These are phyloP conservation scores for Dromas ardeola DNA, from an alignment of 2,113 vertebrate species.

Conservation along the genomic window DNA sequence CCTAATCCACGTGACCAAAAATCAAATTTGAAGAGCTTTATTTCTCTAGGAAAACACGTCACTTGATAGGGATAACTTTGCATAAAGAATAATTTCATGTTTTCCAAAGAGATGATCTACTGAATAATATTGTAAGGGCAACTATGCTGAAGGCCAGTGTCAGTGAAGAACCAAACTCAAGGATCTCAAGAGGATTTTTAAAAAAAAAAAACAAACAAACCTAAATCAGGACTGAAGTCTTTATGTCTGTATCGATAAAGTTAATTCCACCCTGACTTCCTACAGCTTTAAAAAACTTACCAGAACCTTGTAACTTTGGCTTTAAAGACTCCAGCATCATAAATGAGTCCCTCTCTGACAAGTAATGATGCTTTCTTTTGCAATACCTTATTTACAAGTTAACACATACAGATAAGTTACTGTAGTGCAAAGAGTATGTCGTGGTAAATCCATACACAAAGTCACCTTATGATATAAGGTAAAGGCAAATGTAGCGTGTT, in stretches of 20 bases:
- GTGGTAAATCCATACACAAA: neutral
- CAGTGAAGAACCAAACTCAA: neutral
- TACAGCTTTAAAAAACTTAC: neutral
- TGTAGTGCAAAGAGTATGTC: neutral
- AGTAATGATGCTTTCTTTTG: neutral
- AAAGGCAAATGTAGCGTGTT: neutral
- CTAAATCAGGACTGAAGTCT: neutral
- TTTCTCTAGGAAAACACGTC: neutral
- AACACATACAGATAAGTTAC: neutral
- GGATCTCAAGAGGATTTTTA: neutral
- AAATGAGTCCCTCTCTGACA: neutral
- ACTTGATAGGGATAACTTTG: neutral
- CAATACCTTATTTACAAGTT: neutral
- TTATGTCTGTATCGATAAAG: neutral
- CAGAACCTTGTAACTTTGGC: neutral
- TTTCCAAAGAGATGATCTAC: neutral
- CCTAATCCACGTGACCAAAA: neutral
- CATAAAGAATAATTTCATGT: neutral
- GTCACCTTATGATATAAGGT: neutral
- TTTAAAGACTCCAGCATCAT: neutral
- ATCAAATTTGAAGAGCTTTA: neutral
- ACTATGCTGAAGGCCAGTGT: neutral
- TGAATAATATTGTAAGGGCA: neutral
- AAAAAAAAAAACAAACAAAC: too few relatives aligned
- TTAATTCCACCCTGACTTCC: neutral